Conservation (phyloP, 2,113 vertebrate species). For the Hemichromis elongatus region DNA sequence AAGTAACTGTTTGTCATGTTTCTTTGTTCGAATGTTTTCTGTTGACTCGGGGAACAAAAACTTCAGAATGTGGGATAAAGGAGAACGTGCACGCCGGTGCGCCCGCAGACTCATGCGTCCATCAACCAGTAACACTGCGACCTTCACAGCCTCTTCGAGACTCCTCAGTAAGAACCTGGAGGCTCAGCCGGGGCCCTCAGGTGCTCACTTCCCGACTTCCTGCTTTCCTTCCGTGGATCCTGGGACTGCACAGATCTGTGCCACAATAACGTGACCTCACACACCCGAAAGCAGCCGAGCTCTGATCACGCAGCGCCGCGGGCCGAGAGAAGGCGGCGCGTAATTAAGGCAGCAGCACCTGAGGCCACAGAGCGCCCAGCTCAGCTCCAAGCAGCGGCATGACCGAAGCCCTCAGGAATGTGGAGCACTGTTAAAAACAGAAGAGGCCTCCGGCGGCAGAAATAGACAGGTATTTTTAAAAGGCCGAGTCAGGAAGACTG, state of each 20-base stretch:
- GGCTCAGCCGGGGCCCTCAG: background rate
- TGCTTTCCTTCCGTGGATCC: background rate
- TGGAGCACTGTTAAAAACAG: constrained; percentile 12
- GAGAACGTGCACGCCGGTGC: background rate
- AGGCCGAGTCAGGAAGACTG: background rate
- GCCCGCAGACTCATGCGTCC: background rate
- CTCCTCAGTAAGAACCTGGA: rapidly evolving
- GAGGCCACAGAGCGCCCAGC: background rate
- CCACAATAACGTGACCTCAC: background rate
- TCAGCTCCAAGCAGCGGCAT: background rate
- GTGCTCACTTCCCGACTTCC: background rate
- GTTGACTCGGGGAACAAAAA: too few relatives aligned
- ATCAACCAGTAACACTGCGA: background rate
- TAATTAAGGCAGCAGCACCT: constrained; percentile 14
- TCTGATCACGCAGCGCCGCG: background rate
- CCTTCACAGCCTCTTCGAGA: background rate
- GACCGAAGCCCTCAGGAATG: constrained; percentile 51
- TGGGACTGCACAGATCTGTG: background rate
- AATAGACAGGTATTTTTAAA: constrained; percentile 44
- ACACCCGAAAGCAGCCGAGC: background rate
- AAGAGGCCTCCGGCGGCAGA: background rate
- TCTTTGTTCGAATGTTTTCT: too few relatives aligned
- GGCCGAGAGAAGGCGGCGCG: background rate
- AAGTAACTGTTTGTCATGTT: background rate
- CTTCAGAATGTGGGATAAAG: too few relatives aligned